Evolutionary conservation across 1,140 invertebrate species (phyloP), one percentile per base, ranked within the genome.

Genomic region (Subanguina moxae): DNA sequence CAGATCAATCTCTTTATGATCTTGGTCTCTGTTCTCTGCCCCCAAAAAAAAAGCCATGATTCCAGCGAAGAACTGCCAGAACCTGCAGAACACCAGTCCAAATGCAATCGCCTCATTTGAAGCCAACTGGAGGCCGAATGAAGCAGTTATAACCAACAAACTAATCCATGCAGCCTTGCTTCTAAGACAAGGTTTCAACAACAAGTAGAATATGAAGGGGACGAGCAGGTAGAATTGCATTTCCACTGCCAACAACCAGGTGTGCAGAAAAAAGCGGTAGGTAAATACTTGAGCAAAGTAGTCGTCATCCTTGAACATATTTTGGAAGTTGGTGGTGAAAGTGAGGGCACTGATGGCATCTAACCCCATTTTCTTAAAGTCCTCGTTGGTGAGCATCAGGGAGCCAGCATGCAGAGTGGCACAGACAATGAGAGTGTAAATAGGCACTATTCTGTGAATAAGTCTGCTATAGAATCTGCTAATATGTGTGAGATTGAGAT

Each of bases 141-240:
- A 13, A 59, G 56, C 30, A 68, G 28, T 19, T 15, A 43, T 38
- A 57, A 64, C 62, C 46, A 64, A 43, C 21, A 58, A 57, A 27
- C 23, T 27, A 62, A 71, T 48, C 43, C 19, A 21, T n/a, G 58
- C 5, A 56, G 43, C 19, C 46, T 13, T 25, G 23, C n/a, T 25
- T 42, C 38, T n/a, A 5, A 52, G 9, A 21, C n/a, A 30, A n/a
- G 19, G 32, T 1, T 38, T 11, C 11, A 58, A 15, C 8, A 71
- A 56, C 15, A 65, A 27, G 1, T 23, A 1, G 28, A 63, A 75
- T 48, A 30, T 7, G 5, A 76, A 42, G 17, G 75, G 75, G 19
- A 62, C 66, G 5, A 78, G 15, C 21, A 76, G 48, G 65, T 76
- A 76, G 46, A 80, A 78, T 43, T 76, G 75, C 21, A 76, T 73